Evolutionary conservation across 2,113 vertebrate species (phyloP).

Genomic region (Amia ocellicauda): DNA sequence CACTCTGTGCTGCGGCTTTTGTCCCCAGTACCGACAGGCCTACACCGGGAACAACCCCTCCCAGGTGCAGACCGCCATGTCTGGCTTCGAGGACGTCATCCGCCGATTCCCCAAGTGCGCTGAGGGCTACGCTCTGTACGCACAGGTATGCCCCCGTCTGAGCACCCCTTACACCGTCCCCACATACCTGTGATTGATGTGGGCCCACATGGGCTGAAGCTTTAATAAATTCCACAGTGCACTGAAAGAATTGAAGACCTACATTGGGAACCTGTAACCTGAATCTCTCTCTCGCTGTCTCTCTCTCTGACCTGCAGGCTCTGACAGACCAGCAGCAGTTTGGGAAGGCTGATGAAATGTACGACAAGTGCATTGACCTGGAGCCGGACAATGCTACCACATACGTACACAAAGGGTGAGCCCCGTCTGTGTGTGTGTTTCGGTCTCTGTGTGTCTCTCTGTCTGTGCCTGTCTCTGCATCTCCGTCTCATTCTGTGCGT

Average conservation of each 20-base stretch:
- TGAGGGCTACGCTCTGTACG: constrained; percentile 94
- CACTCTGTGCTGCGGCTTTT: not conserved
- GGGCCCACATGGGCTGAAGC: too few relatives aligned
- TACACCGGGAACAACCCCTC: constrained; percentile 93
- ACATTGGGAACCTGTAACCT: too few relatives aligned
- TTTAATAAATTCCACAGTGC: too few relatives aligned
- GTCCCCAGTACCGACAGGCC: constrained; percentile 87
- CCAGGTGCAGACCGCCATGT: constrained; percentile 92
- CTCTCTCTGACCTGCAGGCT: constrained; percentile 63
- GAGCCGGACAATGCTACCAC: constrained; percentile 97
- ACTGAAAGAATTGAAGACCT: too few relatives aligned
- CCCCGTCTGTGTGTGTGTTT: not conserved
- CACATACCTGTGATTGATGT: too few relatives aligned
- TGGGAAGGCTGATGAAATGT: constrained; percentile 98
- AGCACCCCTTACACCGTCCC: not conserved
- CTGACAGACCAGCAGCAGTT: constrained; percentile 98
- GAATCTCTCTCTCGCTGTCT: too few relatives aligned
- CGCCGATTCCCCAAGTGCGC: constrained; percentile 91
- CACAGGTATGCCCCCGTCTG: constrained; percentile 75
- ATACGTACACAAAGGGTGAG: constrained; percentile 98
- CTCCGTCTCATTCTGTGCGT: too few relatives aligned
- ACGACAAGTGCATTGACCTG: constrained; percentile 96
- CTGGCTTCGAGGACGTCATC: constrained; percentile 94
- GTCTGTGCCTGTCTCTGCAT: not conserved
- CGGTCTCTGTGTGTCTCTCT: constrained; percentile 12